Evolutionary conservation across 1,140 invertebrate species (phyloP), one percentile per base, ranked within the genome.

Genomic region (Drosophila pachea): DNA sequence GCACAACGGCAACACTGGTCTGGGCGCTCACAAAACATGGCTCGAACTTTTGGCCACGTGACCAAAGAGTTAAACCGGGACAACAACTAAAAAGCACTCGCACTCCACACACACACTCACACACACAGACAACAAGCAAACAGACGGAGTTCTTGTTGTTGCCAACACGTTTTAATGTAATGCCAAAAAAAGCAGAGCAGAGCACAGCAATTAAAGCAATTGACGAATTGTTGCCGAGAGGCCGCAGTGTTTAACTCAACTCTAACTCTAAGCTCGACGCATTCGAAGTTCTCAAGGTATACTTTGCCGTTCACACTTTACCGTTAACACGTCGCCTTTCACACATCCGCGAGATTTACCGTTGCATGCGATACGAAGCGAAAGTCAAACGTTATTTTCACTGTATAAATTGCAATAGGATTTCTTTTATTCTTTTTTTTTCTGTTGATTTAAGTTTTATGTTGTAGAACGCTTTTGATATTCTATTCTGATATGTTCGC

Each of bases 11-110:
- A 81, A 78, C 78, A 67, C n/a, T 63, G 59, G 50, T 4, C 35
- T 22, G 45, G 61, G 12, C 53, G 54, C 22, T 33, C 60, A 62
- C 60, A 64, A 68, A 55, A 86, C 76, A 62, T 79, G 72, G 63
- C 64, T 72, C 58, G 52, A 52, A 78, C 74, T 60, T 74, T 66
- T 59, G 62, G 68, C 81, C 79, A 86, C 73, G 81, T 83, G 79
- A 83, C 79, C 79, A 76, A 76, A 61, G 29, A 52, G 31, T 33
- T 65, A 69, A 68, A 36, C 42, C 42, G 66, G 60, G 49, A 40
- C 35, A 29, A 35, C 35, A 42, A 38, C 52, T 16, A n/a, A 14
- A 32, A 32, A 22, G 22, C 22, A 22, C 22, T 22, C 22, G 22
- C 49, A 12, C 59, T 43, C 61, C 43, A 74, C 54, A 71, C 53